These are phyloP conservation scores for Cecropterus lyciades DNA, from an alignment of 1,140 invertebrate species.

Conservation along the genomic window DNA sequence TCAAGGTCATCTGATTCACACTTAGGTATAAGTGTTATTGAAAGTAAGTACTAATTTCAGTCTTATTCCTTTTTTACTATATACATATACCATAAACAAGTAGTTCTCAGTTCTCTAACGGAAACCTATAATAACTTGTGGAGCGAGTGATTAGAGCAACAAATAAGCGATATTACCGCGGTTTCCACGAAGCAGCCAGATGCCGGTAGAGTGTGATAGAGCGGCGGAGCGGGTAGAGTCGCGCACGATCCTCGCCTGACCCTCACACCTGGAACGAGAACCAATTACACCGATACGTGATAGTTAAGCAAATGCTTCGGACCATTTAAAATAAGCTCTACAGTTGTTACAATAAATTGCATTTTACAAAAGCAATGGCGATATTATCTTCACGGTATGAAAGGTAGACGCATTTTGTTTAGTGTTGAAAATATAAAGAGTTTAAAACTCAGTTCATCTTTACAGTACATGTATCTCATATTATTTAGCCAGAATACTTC, in stretches of 20 bases:
- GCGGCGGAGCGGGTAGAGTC: too few relatives aligned
- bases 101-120: conserved; percentile 4
- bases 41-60: conserved; percentile 5
- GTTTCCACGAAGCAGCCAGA: background rate
- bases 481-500: too few relatives aligned
- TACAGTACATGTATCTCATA: too few relatives aligned
- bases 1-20: too few relatives aligned
- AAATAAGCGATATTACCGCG: conserved; percentile 19
- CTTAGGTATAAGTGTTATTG: background rate
- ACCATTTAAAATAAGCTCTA: background rate
- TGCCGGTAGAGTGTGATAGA: background rate
- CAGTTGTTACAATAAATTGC: background rate
- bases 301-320: background rate
- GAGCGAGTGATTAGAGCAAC: conserved; percentile 20
- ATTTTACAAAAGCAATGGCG: background rate
- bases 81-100: background rate
- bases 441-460: background rate
- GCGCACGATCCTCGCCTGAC: background rate
- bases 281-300: conserved; percentile 14
- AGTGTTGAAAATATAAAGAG: too few relatives aligned
- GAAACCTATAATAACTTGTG: conserved; percentile 18
- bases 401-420: background rate
- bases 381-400: background rate
- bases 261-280: conserved; percentile 12
- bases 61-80: background rate